Percentiles rank a stretch among this genome's conserved stretches.
Evolutionary conservation across 2,113 vertebrate species (phyloP).

Genomic region (Ascaphus truei): DNA sequence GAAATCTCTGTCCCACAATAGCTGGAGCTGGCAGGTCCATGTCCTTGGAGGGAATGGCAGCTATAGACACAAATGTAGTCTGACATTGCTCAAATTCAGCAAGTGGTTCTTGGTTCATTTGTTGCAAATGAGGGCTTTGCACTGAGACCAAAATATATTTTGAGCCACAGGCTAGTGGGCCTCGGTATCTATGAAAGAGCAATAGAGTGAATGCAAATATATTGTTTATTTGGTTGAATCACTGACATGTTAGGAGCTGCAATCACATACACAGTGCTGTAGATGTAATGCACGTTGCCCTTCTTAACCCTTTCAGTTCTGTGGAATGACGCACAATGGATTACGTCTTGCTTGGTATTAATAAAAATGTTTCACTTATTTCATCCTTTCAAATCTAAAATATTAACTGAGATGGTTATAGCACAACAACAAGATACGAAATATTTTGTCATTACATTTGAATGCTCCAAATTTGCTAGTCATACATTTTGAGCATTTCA

Average conservation of each 20-base stretch:
- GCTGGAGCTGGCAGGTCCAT: constrained; percentile 31
- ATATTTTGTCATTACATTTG: too few species aligned
- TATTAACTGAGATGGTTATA: too few species aligned
- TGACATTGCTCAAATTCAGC: constrained; percentile 52
- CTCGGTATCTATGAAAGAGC: background rate
- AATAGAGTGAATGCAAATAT: background rate
- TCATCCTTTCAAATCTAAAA: too few species aligned
- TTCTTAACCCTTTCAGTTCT: background rate
- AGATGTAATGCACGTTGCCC: background rate
- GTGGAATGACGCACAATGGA: too few species aligned
- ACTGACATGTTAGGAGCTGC: background rate
- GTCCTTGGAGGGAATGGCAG: constrained; percentile 44
- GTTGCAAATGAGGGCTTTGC: background rate
- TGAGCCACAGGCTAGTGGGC: background rate
- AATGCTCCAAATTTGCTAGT: too few species aligned
- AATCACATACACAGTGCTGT: background rate
- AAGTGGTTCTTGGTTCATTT: constrained; percentile 43
- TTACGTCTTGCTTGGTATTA: too few species aligned
- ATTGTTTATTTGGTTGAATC: background rate
- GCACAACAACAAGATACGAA: too few species aligned
- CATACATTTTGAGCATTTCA: too few species aligned
- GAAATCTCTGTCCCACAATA: constrained; percentile 36
- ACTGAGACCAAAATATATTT: constrained; percentile 8
- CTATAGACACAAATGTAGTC: constrained; percentile 44
- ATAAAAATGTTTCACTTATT: too few species aligned